phyloP scores from a whole-genome alignment of 2,113 vertebrate genomes.

The Scalopus aquaticus region DNA sequence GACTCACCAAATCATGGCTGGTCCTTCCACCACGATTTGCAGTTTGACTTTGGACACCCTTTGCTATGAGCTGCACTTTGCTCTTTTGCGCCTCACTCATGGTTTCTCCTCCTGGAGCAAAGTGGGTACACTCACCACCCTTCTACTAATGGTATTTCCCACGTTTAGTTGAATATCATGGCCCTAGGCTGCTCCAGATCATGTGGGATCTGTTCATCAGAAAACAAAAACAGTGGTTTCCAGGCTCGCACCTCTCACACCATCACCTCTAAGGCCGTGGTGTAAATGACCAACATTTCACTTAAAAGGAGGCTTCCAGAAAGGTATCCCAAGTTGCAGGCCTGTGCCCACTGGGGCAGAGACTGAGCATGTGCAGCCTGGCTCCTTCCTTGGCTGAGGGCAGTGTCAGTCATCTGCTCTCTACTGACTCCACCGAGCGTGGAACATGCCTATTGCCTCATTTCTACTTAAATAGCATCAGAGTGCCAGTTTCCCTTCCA shows the following conservation, averaged over 20 bases:
- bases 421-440: too few species aligned
- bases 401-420: neutral
- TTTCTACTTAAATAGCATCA: neutral
- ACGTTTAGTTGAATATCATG: neutral
- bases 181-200: neutral
- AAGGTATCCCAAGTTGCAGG: neutral
- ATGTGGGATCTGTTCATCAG: neutral
- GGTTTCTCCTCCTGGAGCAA: neutral
- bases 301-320: neutral
- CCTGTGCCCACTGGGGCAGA: too few species aligned
- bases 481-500: neutral
- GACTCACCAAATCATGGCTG: rapidly evolving
- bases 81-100: neutral
- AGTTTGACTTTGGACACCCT: neutral
- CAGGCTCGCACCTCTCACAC: neutral
- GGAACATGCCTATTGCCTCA: too few species aligned
- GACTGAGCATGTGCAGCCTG: rapidly evolving
- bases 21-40: neutral
- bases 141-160: neutral
- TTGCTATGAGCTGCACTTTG: neutral
- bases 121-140: too few species aligned
- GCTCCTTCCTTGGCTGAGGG: neutral
- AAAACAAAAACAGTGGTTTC: neutral
- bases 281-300: neutral
- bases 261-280: neutral